Base-by-base conservation (phyloP, 1,140 invertebrate species). In the Conopomorpha cramerella region DNA sequence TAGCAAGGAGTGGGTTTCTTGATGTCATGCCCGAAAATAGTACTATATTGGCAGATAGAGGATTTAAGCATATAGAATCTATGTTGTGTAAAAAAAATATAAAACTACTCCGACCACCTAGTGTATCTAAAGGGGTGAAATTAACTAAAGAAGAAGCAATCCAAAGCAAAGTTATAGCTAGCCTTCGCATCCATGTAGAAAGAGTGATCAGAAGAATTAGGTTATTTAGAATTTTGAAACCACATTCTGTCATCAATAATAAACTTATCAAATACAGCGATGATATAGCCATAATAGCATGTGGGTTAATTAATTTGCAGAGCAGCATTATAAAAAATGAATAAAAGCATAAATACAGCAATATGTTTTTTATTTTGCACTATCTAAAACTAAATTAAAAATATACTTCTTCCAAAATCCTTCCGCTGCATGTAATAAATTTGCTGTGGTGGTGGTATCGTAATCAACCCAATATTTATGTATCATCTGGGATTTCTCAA, bases 21-120 rank as follows among this genome's bases (percentile, higher is more conserved):
- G 30, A 50, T 13, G 8, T 34, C 12, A 10, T 31, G 15, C 13
- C 13, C n/a, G 14, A 2, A 7, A 16, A 16, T 13, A 13, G 6
- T 7, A 13, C n/a, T 28, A 40, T 60, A 10, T 45, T 60, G 41
- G 57, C 55, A 33, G 55, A 60, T 41, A 37, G 45, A 43, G 46
- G 52, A 2, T 55, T 45, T 50, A 38, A 52, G 28, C 16, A 31
- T n/a, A 29, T 45, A 31, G 34, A 26, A 16, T 8, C 17, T 31
- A 8, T 39, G 30, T 19, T 46, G 45, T 27, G 45, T 23, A 14
- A 27, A 8, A 28, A 25, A 29, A 10, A 17, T 10, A 8, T 28
- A 2, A 28, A 28, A 25, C 34, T 36, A 3, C 34, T 36, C 17
- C 14, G 34, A 6, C 34, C 26, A 2, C 34, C 34, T 2, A 28